Conservation (phyloP, 2,113 vertebrate genomes). For the Channa maculata region DNA sequence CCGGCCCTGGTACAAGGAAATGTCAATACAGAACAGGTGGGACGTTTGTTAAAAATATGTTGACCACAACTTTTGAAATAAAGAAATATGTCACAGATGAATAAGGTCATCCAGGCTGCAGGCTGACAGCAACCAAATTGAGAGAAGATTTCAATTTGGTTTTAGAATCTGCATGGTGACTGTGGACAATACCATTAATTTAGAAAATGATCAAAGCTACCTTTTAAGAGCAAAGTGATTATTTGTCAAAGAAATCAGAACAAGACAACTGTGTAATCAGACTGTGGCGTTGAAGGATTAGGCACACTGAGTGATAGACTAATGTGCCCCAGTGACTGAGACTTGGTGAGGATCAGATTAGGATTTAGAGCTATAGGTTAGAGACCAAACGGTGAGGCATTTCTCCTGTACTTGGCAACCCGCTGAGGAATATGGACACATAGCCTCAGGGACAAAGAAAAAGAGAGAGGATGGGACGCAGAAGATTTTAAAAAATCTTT, state of each 20-base stretch:
- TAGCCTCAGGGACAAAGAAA: background rate
- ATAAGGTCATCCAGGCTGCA: too few species aligned
- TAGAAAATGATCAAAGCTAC: background rate
- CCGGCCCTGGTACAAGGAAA: too few species aligned
- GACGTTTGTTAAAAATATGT: too few species aligned
- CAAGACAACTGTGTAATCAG: constrained; percentile 42
- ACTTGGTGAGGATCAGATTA: constrained; percentile 74
- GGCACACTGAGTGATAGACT: constrained; percentile 61
- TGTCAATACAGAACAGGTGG: too few species aligned
- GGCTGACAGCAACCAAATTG: too few species aligned
- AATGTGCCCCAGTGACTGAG: constrained; percentile 72
- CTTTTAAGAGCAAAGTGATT: constrained; percentile 40
- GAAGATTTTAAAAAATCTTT: background rate
- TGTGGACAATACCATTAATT: too few species aligned
- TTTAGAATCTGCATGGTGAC: too few species aligned
- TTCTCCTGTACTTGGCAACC: constrained; percentile 30
- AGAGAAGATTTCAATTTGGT: too few species aligned
- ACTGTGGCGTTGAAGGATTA: constrained; percentile 70
- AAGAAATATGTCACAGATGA: background rate
- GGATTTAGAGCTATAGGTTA: constrained; percentile 75
- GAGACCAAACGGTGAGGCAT: constrained; percentile 37
- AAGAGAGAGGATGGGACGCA: background rate
- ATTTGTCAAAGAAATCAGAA: constrained; percentile 45
- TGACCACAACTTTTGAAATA: background rate
- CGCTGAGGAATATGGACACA: constrained; percentile 10